Conservation (phyloP, 2,797 vertebrate species). For the Acanthurus lineatus region DNA sequence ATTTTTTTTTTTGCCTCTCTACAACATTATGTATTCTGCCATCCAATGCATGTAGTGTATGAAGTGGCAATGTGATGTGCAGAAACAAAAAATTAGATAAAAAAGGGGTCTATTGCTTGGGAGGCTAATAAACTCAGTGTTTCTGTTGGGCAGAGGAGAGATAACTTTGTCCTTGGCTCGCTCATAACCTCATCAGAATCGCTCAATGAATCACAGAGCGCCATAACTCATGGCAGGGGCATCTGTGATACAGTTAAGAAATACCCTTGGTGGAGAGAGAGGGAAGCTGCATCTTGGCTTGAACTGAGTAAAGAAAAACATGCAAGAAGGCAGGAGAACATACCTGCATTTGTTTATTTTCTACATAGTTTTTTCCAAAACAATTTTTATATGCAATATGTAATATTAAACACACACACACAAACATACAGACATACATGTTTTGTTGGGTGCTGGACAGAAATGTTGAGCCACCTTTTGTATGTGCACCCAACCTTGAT, state of each 20-base stretch:
- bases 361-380: slow-evolving; percentile 9
- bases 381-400: neutral
- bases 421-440: neutral
- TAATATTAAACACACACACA: too few species aligned
- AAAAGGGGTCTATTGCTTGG: slow-evolving; percentile 59
- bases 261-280: slow-evolving; percentile 66
- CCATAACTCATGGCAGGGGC: slow-evolving; percentile 77
- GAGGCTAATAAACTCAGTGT: slow-evolving; percentile 82
- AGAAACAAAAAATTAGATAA: slow-evolving; percentile 63
- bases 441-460: neutral
- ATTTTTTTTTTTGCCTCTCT: slow-evolving; percentile 48
- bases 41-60: slow-evolving; percentile 48
- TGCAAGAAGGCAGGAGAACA: slow-evolving; percentile 7
- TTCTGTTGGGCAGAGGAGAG: slow-evolving; percentile 79
- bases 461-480: neutral
- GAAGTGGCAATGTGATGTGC: slow-evolving; percentile 54
- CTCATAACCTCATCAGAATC: slow-evolving; percentile 84
- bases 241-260: slow-evolving; percentile 78
- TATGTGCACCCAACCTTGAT: neutral
- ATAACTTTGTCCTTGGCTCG: slow-evolving; percentile 84
- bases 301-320: slow-evolving; percentile 56
- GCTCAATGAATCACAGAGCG: slow-evolving; percentile 79
- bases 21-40: slow-evolving; percentile 52
- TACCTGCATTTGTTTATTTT: slow-evolving; percentile 35
- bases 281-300: slow-evolving; percentile 36